These are phyloP conservation scores for Malurus alboscapulatus DNA, from an alignment of 2,113 vertebrate species.

Conservation along the genomic window DNA sequence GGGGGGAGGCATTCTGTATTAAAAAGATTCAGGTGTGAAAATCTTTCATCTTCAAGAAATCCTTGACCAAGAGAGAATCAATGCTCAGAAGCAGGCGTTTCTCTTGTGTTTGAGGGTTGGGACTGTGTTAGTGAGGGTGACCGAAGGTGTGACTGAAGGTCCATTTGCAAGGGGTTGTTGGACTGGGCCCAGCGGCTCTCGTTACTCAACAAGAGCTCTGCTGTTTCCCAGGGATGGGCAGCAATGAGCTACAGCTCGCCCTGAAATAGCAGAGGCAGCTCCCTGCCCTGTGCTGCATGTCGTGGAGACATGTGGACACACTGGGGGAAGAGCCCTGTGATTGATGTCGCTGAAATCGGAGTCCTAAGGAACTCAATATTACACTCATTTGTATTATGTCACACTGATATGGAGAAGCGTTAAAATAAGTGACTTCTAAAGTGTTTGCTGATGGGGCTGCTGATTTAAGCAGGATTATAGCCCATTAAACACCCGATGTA, in stretches of 20 bases:
- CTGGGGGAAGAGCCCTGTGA: neutral
- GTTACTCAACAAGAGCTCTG: rapidly evolving
- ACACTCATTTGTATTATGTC: slow-evolving; percentile 28
- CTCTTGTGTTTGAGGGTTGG: neutral
- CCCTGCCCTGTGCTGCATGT: neutral
- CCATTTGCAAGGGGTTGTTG: neutral
- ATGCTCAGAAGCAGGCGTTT: neutral
- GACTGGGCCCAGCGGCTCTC: neutral
- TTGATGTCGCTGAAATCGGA: neutral
- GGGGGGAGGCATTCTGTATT: neutral
- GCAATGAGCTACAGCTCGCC: neutral
- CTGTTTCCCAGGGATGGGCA: neutral
- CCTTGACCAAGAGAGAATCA: neutral
- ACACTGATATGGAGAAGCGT: slow-evolving; percentile 10
- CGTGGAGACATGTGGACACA: neutral
- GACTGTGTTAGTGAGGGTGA: neutral
- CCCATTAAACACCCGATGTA: neutral
- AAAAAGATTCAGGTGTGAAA: neutral
- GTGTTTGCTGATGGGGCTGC: slow-evolving; percentile 1
- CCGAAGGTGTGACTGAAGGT: neutral
- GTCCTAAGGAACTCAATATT: slow-evolving; percentile 10
- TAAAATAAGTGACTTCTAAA: slow-evolving; percentile 45
- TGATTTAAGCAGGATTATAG: slow-evolving; percentile 15
- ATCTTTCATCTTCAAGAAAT: neutral
- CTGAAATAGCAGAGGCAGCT: neutral